Percentiles rank a stretch among this genome's conserved stretches.
These are phyloP conservation scores for Ferrisia virgata DNA, from an alignment of 2,888 invertebrate species.

Conservation along the genomic window DNA sequence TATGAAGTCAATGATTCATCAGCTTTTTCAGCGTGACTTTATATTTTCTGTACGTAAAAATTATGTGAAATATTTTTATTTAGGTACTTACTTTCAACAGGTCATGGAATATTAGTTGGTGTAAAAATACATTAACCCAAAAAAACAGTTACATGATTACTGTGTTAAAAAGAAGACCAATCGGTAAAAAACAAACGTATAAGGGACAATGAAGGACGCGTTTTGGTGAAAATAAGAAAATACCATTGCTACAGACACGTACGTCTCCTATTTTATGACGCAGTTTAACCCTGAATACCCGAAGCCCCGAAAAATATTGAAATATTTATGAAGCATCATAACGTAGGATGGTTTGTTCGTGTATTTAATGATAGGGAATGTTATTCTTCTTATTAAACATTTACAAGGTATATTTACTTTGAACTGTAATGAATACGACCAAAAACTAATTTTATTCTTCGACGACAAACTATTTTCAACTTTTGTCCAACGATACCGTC, in stretches of 20 bases:
- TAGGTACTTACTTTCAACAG: not conserved
- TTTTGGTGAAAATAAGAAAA: constrained; percentile 25
- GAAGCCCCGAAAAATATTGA: constrained; percentile 27
- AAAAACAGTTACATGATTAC: constrained; percentile 1
- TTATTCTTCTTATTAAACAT: constrained; percentile 30
- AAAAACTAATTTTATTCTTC: constrained; percentile 13
- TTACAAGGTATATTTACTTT: constrained; percentile 14
- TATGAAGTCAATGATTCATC: not conserved
- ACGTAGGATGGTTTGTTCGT: constrained; percentile 1
- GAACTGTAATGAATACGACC: not conserved
- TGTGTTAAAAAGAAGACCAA: constrained; percentile 7
- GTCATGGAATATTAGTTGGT: not conserved
- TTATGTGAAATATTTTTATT: not conserved
- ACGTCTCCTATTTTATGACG: not conserved
- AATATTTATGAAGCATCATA: constrained; percentile 30
- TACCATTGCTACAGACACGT: constrained; percentile 16
- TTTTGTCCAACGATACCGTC: not conserved
- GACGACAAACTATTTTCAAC: not conserved
- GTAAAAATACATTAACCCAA: not conserved
- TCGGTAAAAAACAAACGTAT: not conserved
- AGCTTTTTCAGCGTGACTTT: not conserved
- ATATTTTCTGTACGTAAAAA: not conserved
- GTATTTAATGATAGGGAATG: constrained; percentile 28
- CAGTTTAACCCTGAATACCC: constrained; percentile 19
- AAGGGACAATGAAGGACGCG: constrained; percentile 19